phyloP scores from a whole-genome alignment of 2,888 invertebrate species.

The Drosophila multiciliata region DNA sequence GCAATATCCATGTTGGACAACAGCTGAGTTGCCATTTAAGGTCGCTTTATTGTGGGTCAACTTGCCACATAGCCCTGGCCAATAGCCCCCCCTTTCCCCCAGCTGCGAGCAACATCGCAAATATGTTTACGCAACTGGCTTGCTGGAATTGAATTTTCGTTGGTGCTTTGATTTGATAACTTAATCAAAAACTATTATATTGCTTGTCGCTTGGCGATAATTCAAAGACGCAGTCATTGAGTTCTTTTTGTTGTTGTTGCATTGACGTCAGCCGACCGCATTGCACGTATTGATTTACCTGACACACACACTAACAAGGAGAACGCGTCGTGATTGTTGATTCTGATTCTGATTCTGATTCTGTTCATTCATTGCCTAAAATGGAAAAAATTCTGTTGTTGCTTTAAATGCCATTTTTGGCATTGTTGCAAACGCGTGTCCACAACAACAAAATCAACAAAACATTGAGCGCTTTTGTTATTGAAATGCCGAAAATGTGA shows the following conservation, averaged over 20 bases:
- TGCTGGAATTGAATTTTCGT: constrained; percentile 10
- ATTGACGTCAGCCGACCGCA: constrained; percentile 60
- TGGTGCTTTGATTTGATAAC: constrained; percentile 55
- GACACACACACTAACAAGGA: constrained; percentile 16
- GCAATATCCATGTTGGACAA: constrained; percentile 30
- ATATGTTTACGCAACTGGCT: constrained; percentile 51
- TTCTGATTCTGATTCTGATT: neutral
- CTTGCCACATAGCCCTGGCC: constrained; percentile 27
- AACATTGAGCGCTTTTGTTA: neutral
- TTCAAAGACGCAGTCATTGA: constrained; percentile 32
- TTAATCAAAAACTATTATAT: constrained; percentile 56
- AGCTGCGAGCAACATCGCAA: constrained; percentile 4
- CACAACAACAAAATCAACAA: constrained; percentile 22
- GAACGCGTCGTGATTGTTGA: constrained; percentile 1
- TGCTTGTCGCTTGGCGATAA: constrained; percentile 46
- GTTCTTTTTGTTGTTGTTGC: constrained; percentile 12
- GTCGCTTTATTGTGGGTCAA: constrained; percentile 38
- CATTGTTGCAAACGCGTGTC: constrained; percentile 50
- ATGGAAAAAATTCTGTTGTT: constrained; percentile 71
- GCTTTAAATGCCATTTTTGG: constrained; percentile 47
- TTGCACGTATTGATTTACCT: constrained; percentile 52
- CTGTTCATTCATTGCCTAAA: constrained; percentile 61
- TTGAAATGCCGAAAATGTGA: constrained; percentile 8
- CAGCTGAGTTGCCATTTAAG: constrained; percentile 35
- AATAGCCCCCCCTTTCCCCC: neutral